Base-by-base conservation (phyloP, 23 tunicate genomes). In the Styela plicata region DNA sequence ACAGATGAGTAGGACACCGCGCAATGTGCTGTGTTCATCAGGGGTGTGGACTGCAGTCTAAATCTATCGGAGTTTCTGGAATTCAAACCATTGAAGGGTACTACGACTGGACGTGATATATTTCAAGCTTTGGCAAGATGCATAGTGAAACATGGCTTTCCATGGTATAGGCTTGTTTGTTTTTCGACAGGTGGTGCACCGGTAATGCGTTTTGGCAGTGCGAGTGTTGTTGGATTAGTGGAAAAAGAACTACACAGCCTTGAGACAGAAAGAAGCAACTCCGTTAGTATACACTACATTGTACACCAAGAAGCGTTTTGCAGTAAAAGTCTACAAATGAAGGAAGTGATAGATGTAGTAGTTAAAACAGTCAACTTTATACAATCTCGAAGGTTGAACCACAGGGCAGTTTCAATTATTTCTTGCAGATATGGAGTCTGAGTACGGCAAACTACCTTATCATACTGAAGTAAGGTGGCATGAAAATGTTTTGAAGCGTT, bases 261-360 rank as follows among this genome's bases (percentile, higher is more conserved):
- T 31, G 44, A 31, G 24, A 33, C 31, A 33, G 36, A 76, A 36
- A 52, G 81, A 28, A 52, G 3, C 18, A 79, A 64, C 36, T 22
- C 13, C 3, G 30, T 5, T 69, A 37, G 78, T 68, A 3, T 86
- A 34, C 85, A 86, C 71, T 86, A 85, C 36, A 86, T 86, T 66
- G 62, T 88, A 69, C 92, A 88, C 87, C 92, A 88, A 67, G 92
- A 88, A 82, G 91, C 91, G 35, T 86, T 87, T 69, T 87, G 91
- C 82, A 74, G 91, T 34, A 87, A 86, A 80, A 70, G 74, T 52
- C 63, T 86, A 80, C 69, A 86, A 82, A 87, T 63, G 86, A 87
- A 74, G 66, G 74, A 88, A 76, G 92, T 88, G 79, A 88, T 88
- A 74, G 66, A 81, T 21, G 29, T 23, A 19, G 91, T 87, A 26